These are phyloP conservation scores for Tupaia tana DNA, from an alignment of 2,113 vertebrate genomes.

Conservation along the genomic window DNA sequence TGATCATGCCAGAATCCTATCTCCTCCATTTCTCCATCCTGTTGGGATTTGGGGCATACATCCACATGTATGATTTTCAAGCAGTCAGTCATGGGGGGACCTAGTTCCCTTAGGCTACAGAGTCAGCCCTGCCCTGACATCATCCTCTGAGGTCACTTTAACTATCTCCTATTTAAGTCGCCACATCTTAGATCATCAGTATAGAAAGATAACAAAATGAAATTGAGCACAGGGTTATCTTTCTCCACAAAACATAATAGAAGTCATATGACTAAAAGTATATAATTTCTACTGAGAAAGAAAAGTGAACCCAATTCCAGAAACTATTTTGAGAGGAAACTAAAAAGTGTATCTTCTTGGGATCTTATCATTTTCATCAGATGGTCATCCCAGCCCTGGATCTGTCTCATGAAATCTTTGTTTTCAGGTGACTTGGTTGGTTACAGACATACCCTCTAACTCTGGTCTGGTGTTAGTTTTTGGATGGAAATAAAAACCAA, in stretches of 20 bases:
- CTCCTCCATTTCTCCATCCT: no score
- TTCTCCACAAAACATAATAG: background rate
- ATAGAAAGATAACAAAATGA: background rate
- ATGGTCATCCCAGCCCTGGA: background rate
- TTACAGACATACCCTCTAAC: background rate
- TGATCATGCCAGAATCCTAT: no score
- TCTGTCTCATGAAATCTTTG: background rate
- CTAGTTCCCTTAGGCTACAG: no score
- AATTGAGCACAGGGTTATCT: constrained; percentile 42
- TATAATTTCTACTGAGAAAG: background rate
- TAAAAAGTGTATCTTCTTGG: background rate
- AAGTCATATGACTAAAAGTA: constrained; percentile 8
- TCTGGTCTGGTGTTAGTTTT: constrained; percentile 25
- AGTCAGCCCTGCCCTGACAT: no score
- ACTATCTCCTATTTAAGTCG: background rate
- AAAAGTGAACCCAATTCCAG: constrained; percentile 57
- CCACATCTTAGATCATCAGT: constrained; percentile 25
- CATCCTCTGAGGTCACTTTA: background rate
- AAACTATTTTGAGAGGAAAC: constrained; percentile 53
- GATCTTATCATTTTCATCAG: background rate
- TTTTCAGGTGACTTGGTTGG: background rate
- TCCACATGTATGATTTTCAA: no score
- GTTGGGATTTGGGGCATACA: no score
- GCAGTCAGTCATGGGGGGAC: no score
- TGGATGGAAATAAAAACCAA: constrained; percentile 51